Evolutionary conservation across 2,888 invertebrate species (phyloP), one percentile per base, ranked within the genome.

Genomic region (Entomobrya proxima): DNA sequence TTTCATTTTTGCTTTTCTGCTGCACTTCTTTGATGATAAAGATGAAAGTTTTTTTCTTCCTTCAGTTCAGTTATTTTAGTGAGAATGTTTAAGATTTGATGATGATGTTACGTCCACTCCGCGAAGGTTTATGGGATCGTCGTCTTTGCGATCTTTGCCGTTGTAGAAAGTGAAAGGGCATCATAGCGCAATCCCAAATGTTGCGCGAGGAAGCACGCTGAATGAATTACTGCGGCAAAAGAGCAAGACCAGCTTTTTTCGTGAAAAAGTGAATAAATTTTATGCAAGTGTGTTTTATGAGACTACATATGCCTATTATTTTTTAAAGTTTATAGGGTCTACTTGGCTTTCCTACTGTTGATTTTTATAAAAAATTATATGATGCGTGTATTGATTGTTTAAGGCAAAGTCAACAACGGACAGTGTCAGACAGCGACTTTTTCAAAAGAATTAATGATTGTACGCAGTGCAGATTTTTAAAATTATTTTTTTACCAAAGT

Each of bases 91-190:
- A 52, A 5, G 52, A 52, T 61, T 3, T 18, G n/a, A 37, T 15
- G 18, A 27, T 11, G 13, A 18, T 27, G 21, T 67, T n/a, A 67
- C 37, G 24, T n/a, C 27, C 44, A 69, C 40, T n/a, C 47, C 7
- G 27, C 44, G 2, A 58, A 58, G 32, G 47, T 21, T 58, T 58
- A 27, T 58, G 58, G 58, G 58, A 58, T 58, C 30, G 58, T 47
- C 47, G n/a, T 24, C 55, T 13, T 11, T 24, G 11, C 30, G 13
- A 27, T 27, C 13, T 7, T 30, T 11, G 13, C 13, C 15, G 27
- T 21, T 40, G 81, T 81, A 81, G 81, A 81, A 81, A 81, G 81
- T 81, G 81, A 81, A 81, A 72, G 72, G 81, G 55, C 27, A 58
- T 40, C 11, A n/a, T n/a, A 40, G 11, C 32, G 58, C 58, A 15